Base-by-base conservation (phyloP, 2,888 invertebrate genomes). In the Drosophila paramelanica region DNA sequence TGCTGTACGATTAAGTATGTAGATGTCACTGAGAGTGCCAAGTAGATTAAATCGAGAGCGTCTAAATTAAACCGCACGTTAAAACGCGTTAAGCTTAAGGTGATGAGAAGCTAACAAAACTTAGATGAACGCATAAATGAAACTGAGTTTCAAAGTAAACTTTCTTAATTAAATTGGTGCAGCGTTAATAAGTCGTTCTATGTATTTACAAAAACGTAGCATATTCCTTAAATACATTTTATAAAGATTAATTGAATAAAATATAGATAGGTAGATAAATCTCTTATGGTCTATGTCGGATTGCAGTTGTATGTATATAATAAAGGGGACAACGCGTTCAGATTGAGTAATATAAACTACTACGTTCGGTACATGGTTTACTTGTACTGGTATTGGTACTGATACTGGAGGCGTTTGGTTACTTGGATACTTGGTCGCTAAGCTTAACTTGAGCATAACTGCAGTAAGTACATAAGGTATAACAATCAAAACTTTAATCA, bases 201-300 rank as follows among this genome's bases (percentile, higher is more conserved):
- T 82, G 75, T 83, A 86, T 83, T 80, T 83, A 83, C 83, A 83
- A 69, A 76, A 81, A 76, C 69, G 78, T 83, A 83, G 83, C 86
- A 76, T 67, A 56, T 73, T 76, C 73, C 59, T 51, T 56, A 77
- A 68, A 73, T 79, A 70, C 59, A 49, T 61, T 52, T 51, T 56
- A 51, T 43, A 55, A 50, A 67, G 25, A 57, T 56, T 50, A 72
- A 43, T 59, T 50, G 43, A 64, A 50, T 65, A 60, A 52, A 49
- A 58, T 41, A 66, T 77, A 61, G 43, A 17, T 31, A 64, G 42
- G 42, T 66, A 52, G 27, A 45, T 53, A 57, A 58, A 58, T 65
- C 70, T 17, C 64, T 45, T 65, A 74, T 53, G 42, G 42, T 61
- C 56, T 8, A 27, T 23, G 31, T 65, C 53, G 41, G 61, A 67